Percentiles rank a stretch among this genome's conserved stretches.
Conservation (phyloP, 1,140 invertebrate genomes). For the Andrena cerasifolii region DNA sequence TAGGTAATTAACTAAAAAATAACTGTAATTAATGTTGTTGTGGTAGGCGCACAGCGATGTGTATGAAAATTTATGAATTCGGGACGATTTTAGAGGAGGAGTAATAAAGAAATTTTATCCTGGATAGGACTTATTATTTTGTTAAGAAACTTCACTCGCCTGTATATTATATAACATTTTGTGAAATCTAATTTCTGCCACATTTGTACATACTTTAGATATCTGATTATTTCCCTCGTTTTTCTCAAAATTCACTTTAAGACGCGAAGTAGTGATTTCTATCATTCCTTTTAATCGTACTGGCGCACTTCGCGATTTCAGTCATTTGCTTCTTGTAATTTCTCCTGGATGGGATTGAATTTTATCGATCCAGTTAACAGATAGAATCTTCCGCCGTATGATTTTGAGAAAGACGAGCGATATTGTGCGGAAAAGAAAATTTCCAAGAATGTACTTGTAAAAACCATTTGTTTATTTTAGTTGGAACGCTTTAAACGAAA, state of each 20-base stretch:
- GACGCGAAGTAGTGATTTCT: constrained; percentile 39
- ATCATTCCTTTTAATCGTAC: background rate
- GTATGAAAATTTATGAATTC: constrained; percentile 80
- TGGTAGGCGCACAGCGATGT: constrained; percentile 82
- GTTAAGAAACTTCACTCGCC: constrained; percentile 68
- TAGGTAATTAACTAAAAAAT: constrained; percentile 81
- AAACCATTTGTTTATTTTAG: constrained; percentile 69
- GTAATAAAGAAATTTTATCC: constrained; percentile 82
- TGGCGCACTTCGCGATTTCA: background rate
- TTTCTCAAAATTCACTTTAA: constrained; percentile 63
- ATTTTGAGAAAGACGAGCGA: constrained; percentile 67
- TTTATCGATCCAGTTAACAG: constrained; percentile 15
- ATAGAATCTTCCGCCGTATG: constrained; percentile 42
- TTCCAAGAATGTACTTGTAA: constrained; percentile 65
- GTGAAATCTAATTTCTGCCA: constrained; percentile 61
- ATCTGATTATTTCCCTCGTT: constrained; percentile 63
- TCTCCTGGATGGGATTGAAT: constrained; percentile 4
- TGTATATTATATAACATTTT: constrained; percentile 62
- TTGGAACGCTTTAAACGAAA: constrained; percentile 68
- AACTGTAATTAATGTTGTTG: constrained; percentile 83
- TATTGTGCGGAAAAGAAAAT: constrained; percentile 36
- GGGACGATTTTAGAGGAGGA: constrained; percentile 80
- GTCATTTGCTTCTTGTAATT: background rate
- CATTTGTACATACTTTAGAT: constrained; percentile 68
- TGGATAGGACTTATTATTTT: constrained; percentile 78